Evolutionary conservation across 2,797 vertebrate species (phyloP), one percentile per base, ranked within the genome.

Genomic region (Hydrophis major): DNA sequence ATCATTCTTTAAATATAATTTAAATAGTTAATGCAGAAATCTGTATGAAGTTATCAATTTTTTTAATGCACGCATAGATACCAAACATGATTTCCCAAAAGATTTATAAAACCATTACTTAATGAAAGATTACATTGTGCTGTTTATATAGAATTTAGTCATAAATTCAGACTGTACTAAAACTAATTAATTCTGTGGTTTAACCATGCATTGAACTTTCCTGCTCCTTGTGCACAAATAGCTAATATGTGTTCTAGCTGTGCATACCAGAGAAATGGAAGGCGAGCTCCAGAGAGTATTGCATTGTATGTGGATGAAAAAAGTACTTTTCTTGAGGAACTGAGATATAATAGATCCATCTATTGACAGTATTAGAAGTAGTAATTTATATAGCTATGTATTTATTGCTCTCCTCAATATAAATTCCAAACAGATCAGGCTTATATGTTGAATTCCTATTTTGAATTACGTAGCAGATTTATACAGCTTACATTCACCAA

Each of bases 101-200:
- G 94, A 56, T 94, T 55, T 94, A 61, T 90, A 95, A 96, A 95
- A 89, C 0, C 89, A 63, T 92, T 95, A 92, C 94, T 96, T 96
- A 94, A 92, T 92, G 92, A 92, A 93, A 66, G 95, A 93, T 94
- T 95, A 94, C 28, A 92, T 92, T 95, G 92, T 94, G 89, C 94
- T 69, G n/a, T 91, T 96, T 95, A 92, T 91, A 88, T 87, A 91
- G 92, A 95, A 96, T 95, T 94, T 86, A 95, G 89, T 95, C n/a
- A 92, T 94, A 94, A 95, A 74, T 94, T 95, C 93, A 96, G 94
- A 93, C 92, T 96, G 74, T 94, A 95, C 92, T 95, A 95, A 97
- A 96, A 27, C 93, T 86, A 95, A 96, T 96, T 93, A 94, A 93
- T 96, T 95, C 89, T 3, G 18, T 94, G 93, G 93, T 78, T 96